Percentiles rank a stretch among this genome's conserved stretches.
phyloP scores from a whole-genome alignment of 2,797 vertebrate species.

The Micropoecilia bifurca region DNA sequence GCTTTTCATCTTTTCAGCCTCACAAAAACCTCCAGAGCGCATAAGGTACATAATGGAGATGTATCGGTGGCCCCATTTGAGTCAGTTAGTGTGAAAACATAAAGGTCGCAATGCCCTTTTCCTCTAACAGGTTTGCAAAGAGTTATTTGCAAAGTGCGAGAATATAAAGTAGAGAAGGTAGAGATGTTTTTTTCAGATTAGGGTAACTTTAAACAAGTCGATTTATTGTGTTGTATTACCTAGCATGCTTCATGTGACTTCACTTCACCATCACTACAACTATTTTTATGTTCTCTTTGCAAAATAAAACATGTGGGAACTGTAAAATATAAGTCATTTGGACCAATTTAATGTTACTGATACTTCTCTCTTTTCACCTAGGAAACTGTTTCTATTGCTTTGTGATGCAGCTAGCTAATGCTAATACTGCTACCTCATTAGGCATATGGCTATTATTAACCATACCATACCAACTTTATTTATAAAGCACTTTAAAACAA shows the following conservation, averaged over 20 bases:
- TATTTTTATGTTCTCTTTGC: not conserved
- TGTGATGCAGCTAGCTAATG: not conserved
- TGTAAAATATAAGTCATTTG: not conserved
- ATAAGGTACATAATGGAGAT: conserved; percentile 20
- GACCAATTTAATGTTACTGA: not conserved
- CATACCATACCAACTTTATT: too few relatives aligned
- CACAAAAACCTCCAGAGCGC: not conserved
- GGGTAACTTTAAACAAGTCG: not conserved
- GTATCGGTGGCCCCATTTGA: conserved; percentile 5
- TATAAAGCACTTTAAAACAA: too few relatives aligned
- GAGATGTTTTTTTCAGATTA: not conserved
- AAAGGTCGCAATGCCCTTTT: not conserved
- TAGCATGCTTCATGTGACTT: not conserved
- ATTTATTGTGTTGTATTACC: not conserved
- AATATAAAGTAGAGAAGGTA: not conserved
- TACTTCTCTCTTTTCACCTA: not conserved
- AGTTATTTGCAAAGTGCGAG: not conserved
- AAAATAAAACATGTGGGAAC: not conserved
- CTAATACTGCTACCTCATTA: not conserved
- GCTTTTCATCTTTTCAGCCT: conserved; percentile 6
- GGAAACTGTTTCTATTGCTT: not conserved
- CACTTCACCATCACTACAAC: not conserved
- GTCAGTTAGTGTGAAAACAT: not conserved
- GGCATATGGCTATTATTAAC: not conserved
- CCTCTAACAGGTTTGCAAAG: not conserved